Base-by-base conservation (phyloP, 2,888 invertebrate species). In the Nezara viridula region DNA sequence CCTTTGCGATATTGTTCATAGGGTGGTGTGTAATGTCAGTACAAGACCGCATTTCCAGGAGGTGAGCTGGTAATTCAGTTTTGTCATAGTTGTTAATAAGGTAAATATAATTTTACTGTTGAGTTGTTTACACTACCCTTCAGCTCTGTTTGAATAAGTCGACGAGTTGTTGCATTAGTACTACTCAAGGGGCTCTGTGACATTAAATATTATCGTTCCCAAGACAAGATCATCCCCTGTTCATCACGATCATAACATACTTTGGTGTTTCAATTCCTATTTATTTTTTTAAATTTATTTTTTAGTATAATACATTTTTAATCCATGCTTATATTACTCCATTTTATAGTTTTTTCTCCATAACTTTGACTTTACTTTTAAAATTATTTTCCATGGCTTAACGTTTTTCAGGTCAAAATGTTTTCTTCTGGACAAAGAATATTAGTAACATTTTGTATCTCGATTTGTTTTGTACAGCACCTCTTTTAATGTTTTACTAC, bases 41-140 rank as follows among this genome's bases (percentile, higher is more conserved):
- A 27, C 60, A 14, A 12, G 27, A 0, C 19, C 37, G 32, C 32
- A 19, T 3, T 73, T 73, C 37, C 66, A 19, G 27, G 27, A 14
- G 66, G 37, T 19, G 66, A 73, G 66, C 32, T 37, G 37, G 7
- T 73, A 73, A 73, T 73, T 37, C 66, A 73, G 6, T 73, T 73
- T 73, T 73, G 66, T 73, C 37, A 37, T 73, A 73, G 32, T 73
- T 73, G 37, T 73, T 73, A 73, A 73, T 73, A 37, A 37, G 37
- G 47, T 85, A 85, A 49, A 85, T 44, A 85, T 47, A 85, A 47
- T 47, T 85, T 47, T 49, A 85, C 85, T n/a, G 49, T 47, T 85
- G n/a, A 14, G 2, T 60, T 73, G 66, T 73, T 73, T 73, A 73
- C 66, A 0, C 66, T 73, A 5, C 21, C 19, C 66, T 73, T 73